A percentile compares a stretch with the other conserved stretches of the same genome.
Evolutionary conservation across 2,797 vertebrate genomes (phyloP).

Genomic region (Pelochelys cantorii): DNA sequence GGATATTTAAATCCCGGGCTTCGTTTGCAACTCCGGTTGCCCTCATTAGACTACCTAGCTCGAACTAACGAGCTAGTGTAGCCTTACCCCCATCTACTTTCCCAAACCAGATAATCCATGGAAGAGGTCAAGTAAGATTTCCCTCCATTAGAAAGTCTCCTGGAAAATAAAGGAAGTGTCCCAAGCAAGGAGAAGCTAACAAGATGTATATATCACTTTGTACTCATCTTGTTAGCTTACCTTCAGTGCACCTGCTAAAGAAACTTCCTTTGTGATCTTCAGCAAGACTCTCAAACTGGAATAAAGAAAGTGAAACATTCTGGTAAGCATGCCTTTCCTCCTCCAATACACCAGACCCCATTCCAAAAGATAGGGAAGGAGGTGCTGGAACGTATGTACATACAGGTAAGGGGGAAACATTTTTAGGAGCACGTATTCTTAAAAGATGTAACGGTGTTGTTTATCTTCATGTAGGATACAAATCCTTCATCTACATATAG

Average conservation of each 20-base stretch:
- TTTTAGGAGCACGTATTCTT: fast-evolving
- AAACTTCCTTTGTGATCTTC: not conserved
- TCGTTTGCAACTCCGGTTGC: too few relatives aligned
- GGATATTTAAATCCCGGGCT: too few relatives aligned
- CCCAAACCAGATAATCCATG: not conserved
- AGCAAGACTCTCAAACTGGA: not conserved
- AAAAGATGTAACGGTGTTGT: not conserved
- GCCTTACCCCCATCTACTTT: too few relatives aligned
- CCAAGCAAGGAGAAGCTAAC: conserved; percentile 16
- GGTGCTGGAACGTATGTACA: not conserved
- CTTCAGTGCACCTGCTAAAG: not conserved
- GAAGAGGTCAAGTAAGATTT: fast-evolving
- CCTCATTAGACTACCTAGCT: too few relatives aligned
- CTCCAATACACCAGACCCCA: not conserved
- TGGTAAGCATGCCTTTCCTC: not conserved
- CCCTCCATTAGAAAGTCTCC: fast-evolving
- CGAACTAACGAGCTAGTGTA: too few relatives aligned
- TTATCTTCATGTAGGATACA: not conserved
- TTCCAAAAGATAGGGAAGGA: not conserved
- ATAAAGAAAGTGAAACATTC: fast-evolving
- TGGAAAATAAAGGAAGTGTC: not conserved
- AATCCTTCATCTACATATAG: not conserved
- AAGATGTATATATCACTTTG: not conserved
- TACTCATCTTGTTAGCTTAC: conserved; percentile 4
- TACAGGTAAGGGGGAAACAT: not conserved